Percentiles rank a stretch among this genome's conserved stretches.
Conservation (phyloP, 1,140 invertebrate genomes). For the Palaemon carinicauda region DNA sequence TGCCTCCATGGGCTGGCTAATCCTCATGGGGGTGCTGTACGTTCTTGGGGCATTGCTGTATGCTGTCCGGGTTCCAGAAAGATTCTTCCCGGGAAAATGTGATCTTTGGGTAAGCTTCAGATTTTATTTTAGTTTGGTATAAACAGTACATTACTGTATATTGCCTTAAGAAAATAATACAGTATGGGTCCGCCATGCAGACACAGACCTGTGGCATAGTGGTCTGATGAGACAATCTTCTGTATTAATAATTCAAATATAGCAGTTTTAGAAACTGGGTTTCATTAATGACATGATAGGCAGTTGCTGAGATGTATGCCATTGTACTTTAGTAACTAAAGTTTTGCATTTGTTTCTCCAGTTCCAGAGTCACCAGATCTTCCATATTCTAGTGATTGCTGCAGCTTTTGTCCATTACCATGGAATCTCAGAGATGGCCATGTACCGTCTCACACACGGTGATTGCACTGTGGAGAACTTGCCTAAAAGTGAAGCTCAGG, state of each 20-base stretch:
- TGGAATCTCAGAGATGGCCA: slow-evolving; percentile 97
- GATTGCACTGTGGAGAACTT: slow-evolving; percentile 72
- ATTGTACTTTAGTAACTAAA: neutral
- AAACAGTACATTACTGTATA: no score
- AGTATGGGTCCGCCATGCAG: no score
- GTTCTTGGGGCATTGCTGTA: slow-evolving; percentile 95
- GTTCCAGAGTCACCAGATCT: slow-evolving; percentile 99
- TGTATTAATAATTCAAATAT: neutral
- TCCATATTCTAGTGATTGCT: slow-evolving; percentile 96
- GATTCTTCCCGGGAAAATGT: slow-evolving; percentile 99
- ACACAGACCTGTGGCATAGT: no score
- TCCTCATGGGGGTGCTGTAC: slow-evolving; percentile 95
- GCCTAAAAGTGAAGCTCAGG: slow-evolving; percentile 24
- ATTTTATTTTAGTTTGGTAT: no score
- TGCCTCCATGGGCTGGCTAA: slow-evolving; percentile 93
- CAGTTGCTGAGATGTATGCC: neutral
- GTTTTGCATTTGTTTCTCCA: slow-evolving; percentile 64
- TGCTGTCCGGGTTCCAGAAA: slow-evolving; percentile 92
- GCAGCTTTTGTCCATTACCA: slow-evolving; percentile 98
- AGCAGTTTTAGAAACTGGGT: neutral
- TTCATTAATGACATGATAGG: no score
- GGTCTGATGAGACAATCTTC: no score
- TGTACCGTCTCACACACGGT: slow-evolving; percentile 90
- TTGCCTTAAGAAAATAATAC: no score
- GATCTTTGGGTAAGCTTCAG: slow-evolving; percentile 91